Percentiles rank a stretch among this genome's conserved stretches.
phyloP scores from a whole-genome alignment of 2,797 vertebrate genomes.

The Cygnus olor region DNA sequence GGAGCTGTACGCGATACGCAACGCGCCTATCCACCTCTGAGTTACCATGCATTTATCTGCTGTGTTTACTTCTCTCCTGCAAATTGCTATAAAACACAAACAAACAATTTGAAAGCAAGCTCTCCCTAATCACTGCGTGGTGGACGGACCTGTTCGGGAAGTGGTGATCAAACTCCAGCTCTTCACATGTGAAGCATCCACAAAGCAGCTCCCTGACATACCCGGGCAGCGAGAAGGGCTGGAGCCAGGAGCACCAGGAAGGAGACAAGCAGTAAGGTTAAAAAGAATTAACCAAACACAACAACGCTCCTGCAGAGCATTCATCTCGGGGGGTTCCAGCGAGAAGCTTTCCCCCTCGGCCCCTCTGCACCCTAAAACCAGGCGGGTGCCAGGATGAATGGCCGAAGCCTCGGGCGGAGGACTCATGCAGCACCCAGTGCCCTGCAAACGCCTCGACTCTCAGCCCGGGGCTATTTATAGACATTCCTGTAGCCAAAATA shows the following conservation, averaged over 20 bases:
- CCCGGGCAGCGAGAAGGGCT: neutral
- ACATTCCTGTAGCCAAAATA: slow-evolving; percentile 34
- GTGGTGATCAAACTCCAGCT: neutral
- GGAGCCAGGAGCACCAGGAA: neutral
- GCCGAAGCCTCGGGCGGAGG: fast-evolving
- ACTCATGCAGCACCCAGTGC: fast-evolving
- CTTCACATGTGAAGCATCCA: neutral
- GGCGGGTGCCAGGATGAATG: neutral
- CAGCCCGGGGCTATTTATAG: slow-evolving; percentile 8
- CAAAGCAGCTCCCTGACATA: neutral
- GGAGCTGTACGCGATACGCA: neutral
- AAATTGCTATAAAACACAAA: neutral
- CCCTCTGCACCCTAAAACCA: neutral
- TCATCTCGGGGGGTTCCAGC: fast-evolving
- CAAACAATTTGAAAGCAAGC: neutral
- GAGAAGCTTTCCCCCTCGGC: neutral
- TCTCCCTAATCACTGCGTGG: neutral
- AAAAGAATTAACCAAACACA: fast-evolving
- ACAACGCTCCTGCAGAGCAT: neutral
- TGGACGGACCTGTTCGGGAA: slow-evolving; percentile 25
- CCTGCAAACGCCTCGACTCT: neutral
- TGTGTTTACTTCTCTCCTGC: neutral
- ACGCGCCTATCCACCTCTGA: neutral
- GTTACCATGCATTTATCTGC: neutral
- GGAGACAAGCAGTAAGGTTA: neutral